phyloP scores from a whole-genome alignment of 2,888 invertebrate species.

The Autographa pulchrina region DNA sequence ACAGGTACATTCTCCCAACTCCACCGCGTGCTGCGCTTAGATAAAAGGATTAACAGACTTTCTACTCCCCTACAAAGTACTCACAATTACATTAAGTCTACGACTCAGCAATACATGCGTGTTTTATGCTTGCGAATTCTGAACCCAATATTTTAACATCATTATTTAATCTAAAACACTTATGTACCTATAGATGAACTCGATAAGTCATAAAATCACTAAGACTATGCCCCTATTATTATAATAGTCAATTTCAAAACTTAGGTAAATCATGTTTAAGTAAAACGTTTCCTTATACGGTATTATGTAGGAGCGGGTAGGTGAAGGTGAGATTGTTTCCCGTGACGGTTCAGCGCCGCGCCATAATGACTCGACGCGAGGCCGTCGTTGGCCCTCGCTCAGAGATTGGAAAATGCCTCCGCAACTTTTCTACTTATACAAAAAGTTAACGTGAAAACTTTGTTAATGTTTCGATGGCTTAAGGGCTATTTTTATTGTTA shows the following conservation, averaged over 20 bases:
- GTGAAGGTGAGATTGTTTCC: constrained; percentile 70
- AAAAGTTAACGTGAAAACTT: constrained; percentile 83
- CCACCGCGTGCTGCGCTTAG: constrained; percentile 79
- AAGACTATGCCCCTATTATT: not conserved
- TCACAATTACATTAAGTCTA: constrained; percentile 68
- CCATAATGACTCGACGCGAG: constrained; percentile 76
- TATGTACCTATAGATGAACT: not conserved
- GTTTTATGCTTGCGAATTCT: constrained; percentile 23
- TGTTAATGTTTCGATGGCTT: constrained; percentile 75
- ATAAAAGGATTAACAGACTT: constrained; percentile 84
- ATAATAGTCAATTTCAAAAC: not conserved
- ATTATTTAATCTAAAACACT: constrained; percentile 6
- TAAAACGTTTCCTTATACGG: constrained; percentile 42
- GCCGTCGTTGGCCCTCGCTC: constrained; percentile 67
- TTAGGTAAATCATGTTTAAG: constrained; percentile 4
- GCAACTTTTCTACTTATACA: constrained; percentile 84
- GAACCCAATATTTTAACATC: constrained; percentile 4
- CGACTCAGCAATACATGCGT: constrained; percentile 51
- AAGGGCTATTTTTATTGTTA: constrained; percentile 77
- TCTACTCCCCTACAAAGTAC: constrained; percentile 70
- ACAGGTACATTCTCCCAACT: constrained; percentile 65
- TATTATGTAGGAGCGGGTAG: constrained; percentile 46
- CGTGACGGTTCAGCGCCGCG: constrained; percentile 69
- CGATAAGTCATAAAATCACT: not conserved
- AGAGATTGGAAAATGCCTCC: constrained; percentile 83